phyloP scores from a whole-genome alignment of 2,888 invertebrate species.

The Synergus itoensis region DNA sequence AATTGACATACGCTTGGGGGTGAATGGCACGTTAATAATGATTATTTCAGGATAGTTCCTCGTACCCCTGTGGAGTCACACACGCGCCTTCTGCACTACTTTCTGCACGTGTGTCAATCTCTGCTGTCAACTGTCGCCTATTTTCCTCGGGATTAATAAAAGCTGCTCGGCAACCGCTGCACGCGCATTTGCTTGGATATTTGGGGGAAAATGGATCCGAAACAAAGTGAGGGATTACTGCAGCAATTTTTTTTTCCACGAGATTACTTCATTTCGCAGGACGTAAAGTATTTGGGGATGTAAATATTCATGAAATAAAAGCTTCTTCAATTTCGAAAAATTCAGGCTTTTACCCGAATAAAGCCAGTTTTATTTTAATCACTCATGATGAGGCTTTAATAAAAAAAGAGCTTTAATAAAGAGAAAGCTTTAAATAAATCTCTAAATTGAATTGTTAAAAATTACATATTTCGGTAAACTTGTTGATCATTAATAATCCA shows the following conservation, averaged over 20 bases:
- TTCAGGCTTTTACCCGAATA: not conserved
- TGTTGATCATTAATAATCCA: no score
- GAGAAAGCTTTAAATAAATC: not conserved
- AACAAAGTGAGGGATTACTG: slow-evolving; percentile 7
- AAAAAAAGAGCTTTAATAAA: not conserved
- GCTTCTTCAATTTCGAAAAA: not conserved
- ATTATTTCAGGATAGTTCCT: slow-evolving; percentile 3
- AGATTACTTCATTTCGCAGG: not conserved
- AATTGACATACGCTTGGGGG: slow-evolving; percentile 2
- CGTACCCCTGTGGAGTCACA: slow-evolving; percentile 8
- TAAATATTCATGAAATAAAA: not conserved
- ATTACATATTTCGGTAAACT: not conserved
- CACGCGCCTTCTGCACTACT: slow-evolving; percentile 18
- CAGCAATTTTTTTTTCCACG: not conserved
- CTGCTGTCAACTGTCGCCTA: slow-evolving; percentile 37
- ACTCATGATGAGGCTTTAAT: not conserved
- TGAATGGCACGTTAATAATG: slow-evolving; percentile 12
- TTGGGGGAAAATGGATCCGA: not conserved
- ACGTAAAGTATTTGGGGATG: not conserved
- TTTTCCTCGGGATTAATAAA: slow-evolving; percentile 40
- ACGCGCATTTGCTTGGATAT: slow-evolving; percentile 36
- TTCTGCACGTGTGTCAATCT: slow-evolving; percentile 41
- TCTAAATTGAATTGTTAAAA: not conserved
- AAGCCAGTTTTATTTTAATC: not conserved
- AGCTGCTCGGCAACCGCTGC: slow-evolving; percentile 29